phyloP scores from a whole-genome alignment of 2,888 invertebrate genomes.

The Malthinus seriepunctatus region DNA sequence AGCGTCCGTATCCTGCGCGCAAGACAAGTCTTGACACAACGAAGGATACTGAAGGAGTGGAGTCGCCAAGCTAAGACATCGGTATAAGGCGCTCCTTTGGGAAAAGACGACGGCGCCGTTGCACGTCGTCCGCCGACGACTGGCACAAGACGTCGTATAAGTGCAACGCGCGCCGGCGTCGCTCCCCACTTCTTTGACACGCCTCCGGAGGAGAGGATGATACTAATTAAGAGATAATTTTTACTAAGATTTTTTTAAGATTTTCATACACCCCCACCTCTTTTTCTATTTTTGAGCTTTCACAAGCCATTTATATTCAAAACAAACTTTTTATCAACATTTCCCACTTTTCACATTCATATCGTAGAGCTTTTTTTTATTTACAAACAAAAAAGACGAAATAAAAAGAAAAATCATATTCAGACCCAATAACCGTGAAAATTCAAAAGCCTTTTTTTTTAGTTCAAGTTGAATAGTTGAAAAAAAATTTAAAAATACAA shows the following conservation, averaged over 20 bases:
- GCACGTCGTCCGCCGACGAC: constrained; percentile 55
- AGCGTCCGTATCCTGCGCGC: constrained; percentile 38
- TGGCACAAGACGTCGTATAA: constrained; percentile 55
- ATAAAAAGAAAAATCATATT: too few species aligned
- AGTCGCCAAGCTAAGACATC: constrained; percentile 54
- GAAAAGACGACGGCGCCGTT: constrained; percentile 52
- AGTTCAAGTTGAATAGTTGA: too few species aligned
- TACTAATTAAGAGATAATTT: constrained; percentile 54
- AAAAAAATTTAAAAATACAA: too few species aligned
- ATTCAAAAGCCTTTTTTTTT: too few species aligned
- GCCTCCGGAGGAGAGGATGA: constrained; percentile 51
- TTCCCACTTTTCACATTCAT: too few species aligned
- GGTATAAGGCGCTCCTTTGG: constrained; percentile 53
- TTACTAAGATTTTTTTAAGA: constrained; percentile 56
- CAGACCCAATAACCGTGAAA: too few species aligned
- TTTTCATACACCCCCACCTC: constrained; percentile 11
- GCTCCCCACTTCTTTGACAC: constrained; percentile 47
- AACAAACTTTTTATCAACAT: too few species aligned
- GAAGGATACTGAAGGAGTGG: constrained; percentile 55
- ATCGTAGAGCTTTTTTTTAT: too few species aligned
- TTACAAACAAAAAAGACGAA: too few species aligned
- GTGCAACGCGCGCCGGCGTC: constrained; percentile 51
- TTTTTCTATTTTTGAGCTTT: not conserved
- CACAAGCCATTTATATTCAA: not conserved
- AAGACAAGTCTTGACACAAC: constrained; percentile 51